These are phyloP conservation scores for Rhinogobius similis DNA, from an alignment of 2,113 vertebrate species.

Conservation along the genomic window DNA sequence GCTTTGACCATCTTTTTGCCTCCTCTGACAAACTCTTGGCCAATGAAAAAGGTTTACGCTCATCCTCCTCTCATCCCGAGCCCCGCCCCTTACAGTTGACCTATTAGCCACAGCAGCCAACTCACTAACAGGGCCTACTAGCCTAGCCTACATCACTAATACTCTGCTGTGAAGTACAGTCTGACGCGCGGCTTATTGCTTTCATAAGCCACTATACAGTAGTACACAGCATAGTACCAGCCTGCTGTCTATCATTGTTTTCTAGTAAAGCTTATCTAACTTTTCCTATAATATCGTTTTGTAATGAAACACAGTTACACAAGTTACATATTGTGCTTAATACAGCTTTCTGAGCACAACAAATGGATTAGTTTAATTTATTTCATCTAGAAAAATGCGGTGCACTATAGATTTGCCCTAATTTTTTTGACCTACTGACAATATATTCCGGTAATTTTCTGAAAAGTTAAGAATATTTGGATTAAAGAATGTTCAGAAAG, in stretches of 20 bases:
- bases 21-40: conserved; percentile 15
- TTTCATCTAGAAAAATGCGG: too few species aligned
- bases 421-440: neutral
- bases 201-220: conserved; percentile 32
- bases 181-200: conserved; percentile 40
- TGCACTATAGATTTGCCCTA: neutral
- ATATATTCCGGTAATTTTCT: neutral
- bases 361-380: neutral
- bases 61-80: conserved; percentile 56
- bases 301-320: neutral
- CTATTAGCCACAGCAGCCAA: conserved; percentile 60
- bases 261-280: neutral
- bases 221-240: conserved; percentile 8
- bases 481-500: neutral
- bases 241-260: neutral
- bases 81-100: conserved; percentile 56
- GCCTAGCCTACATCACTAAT: conserved; percentile 57
- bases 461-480: neutral
- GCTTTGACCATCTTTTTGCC: neutral
- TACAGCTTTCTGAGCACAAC: neutral
- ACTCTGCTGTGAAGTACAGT: conserved; percentile 47
- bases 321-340: neutral
- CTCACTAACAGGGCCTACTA: conserved; percentile 34
- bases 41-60: conserved; percentile 43
- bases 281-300: neutral